Evolutionary conservation across 2,888 invertebrate species (phyloP).

Genomic region (Branchellion lobata): DNA sequence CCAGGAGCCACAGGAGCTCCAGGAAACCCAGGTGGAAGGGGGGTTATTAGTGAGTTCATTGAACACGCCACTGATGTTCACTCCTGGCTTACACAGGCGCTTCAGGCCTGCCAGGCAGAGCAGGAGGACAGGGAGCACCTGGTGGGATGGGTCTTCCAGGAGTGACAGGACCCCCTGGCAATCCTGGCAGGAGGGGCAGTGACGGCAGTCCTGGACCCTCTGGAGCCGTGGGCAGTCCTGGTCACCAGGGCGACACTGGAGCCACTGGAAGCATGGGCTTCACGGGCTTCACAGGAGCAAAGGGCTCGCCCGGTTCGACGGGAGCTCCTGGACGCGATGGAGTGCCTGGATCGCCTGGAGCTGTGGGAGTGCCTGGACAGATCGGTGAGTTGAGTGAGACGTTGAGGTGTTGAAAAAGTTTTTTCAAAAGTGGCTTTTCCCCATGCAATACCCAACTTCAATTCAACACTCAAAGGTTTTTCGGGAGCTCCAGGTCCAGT

Average conservation of each 20-base stretch:
- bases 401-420: background rate
- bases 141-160: background rate
- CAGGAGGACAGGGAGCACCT: background rate
- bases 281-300: conserved; percentile 1
- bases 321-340: background rate
- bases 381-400: background rate
- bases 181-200: background rate
- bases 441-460: no score
- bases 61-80: no score
- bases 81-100: no score
- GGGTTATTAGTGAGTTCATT: no score
- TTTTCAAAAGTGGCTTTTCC: no score
- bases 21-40: background rate
- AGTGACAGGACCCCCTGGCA: background rate
- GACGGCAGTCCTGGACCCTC: background rate
- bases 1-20: background rate
- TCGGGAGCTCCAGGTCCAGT: background rate
- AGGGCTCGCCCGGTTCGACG: background rate
- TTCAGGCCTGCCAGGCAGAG: no score
- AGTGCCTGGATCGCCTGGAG: background rate
- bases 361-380: background rate
- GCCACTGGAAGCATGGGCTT: background rate
- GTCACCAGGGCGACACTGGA: background rate
- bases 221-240: background rate
- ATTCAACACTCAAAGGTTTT: background rate